Base-by-base conservation (phyloP, 2,797 vertebrate species). In the Tokudaia tokunoshimensis region DNA sequence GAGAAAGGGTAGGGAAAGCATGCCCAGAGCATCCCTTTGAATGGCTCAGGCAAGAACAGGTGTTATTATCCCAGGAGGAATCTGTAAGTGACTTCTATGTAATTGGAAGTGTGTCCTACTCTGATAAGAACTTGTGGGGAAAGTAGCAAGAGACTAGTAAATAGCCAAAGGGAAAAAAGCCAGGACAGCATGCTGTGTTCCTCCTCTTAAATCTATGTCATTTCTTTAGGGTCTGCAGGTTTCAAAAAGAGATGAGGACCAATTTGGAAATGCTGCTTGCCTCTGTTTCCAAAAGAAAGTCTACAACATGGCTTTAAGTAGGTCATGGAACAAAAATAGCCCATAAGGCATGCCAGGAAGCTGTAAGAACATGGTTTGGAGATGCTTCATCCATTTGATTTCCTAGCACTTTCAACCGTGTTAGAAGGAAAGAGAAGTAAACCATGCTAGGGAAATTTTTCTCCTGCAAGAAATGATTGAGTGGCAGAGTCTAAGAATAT, bases 61-160 rank as follows among this genome's bases (percentile, higher is more conserved):
- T 95, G 50, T 82, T 96, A 97, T 96, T 95, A 95, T 97, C 96
- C 91, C 91, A 83, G 74, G 96, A 95, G 96, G 92, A 97, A 94
- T 84, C 70, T 55, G 17, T 88, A 96, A 95, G 95, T 94, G 93
- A 97, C 96, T 96, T 97, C 79, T 95, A 59, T 94, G 88, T 97
- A 96, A 95, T 97, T 96, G 94, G 47, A 97, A 97, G 94, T 96
- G 44, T 98, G 97, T 95, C 83, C 79, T 95, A 67, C 52, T 63
- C 95, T 92, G 97, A 97, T 97, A 97, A 97, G 94, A 96, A 94
- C 76, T 97, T 67, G 47, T 85, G 72, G 86, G 34, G 76, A 95
- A 96, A 74, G 72, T 96, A 97, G 95, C 82, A 89, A 88, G 95
- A 94, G 91, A 80, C 79, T 57, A 83, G 84, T 89, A 97, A 97